A percentile compares a stretch with the other conserved stretches of the same genome.
These are phyloP conservation scores for Catonia carolina DNA, from an alignment of 2,888 invertebrate genomes.

Conservation along the genomic window DNA sequence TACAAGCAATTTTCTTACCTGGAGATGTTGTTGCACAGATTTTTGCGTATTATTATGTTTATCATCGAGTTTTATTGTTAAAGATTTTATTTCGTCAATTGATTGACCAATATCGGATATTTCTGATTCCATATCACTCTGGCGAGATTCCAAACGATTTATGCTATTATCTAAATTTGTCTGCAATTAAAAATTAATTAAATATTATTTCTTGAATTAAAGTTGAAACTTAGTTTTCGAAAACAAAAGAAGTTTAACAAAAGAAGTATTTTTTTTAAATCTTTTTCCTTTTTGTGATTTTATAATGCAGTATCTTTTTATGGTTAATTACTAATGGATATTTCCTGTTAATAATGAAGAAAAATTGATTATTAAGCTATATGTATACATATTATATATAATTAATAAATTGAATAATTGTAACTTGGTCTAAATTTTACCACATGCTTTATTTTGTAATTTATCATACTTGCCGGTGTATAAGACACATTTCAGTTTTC, in stretches of 20 bases:
- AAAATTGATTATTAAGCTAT: too few species aligned
- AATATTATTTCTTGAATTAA: too few species aligned
- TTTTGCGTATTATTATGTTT: slow-evolving; percentile 37
- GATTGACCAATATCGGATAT: slow-evolving; percentile 40
- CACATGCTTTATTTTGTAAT: too few species aligned
- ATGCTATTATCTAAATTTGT: too few species aligned
- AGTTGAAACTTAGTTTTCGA: not conserved
- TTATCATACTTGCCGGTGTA: too few species aligned
- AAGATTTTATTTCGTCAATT: slow-evolving; percentile 41
- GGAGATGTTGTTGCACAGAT: slow-evolving; percentile 30
- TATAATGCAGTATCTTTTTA: not conserved
- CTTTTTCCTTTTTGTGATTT: not conserved
- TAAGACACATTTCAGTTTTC: too few species aligned
- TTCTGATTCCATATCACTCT: slow-evolving; percentile 40
- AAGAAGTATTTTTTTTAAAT: not conserved
- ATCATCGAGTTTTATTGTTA: slow-evolving; percentile 35
- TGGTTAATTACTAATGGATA: not conserved
- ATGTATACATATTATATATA: too few species aligned
- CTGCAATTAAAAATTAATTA: too few species aligned
- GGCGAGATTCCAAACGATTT: not conserved
- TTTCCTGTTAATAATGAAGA: too few species aligned
- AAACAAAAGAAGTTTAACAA: not conserved
- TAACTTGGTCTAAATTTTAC: too few species aligned
- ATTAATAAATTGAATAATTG: too few species aligned
- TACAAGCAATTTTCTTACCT: slow-evolving; percentile 35